Evolutionary conservation across 23 tunicate genomes (phyloP), one percentile per base, ranked within the genome.

Genomic region (Trididemnum clinides): DNA sequence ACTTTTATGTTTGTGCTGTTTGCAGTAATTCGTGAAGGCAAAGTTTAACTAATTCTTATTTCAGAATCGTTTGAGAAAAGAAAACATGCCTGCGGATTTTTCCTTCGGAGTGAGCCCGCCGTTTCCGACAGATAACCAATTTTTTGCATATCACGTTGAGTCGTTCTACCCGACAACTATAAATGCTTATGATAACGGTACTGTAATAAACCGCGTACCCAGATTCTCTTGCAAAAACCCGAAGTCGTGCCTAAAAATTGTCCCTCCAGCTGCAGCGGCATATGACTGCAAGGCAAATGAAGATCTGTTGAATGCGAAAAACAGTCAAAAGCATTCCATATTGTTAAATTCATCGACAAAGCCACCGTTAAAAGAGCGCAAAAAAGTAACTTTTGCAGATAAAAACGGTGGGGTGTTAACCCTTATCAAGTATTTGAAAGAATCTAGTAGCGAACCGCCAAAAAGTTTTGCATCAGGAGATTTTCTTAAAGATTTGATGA

Each of bases 321-420:
- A 51, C 29, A 19, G 22, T 18, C 7, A n/a, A 34, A 27, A 5
- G 7, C 73, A 64, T 19, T 35, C 58, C 31, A 20, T n/a, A 36
- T 18, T 20, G 1, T 34, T 65, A 1, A 21, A 22, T 4, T 19
- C 57, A 5, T 5, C 20, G 2, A 20, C 28, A 3, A 62, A 62
- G n/a, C 19, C 12, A 26, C 22, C 75, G n/a, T 30, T 23, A 37
- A 82, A 57, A 51, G 86, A 91, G 51, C 82, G 71, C 20, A 87
- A 76, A 39, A 57, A 81, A 3, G 98, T 95, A 27, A 95, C 98
- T 20, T 95, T 95, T 86, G 98, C 98, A 0, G 98, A 95, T 69
- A 49, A 81, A 19, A 83, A 86, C n/a, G 98, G 98, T 7, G 50
- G 72, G 2, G 69, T 87, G 33, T 64, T 95, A 27, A 87, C 91